Base-by-base conservation (phyloP, 92 coral and sea anemone species). In the Epizoanthus stellaris region DNA sequence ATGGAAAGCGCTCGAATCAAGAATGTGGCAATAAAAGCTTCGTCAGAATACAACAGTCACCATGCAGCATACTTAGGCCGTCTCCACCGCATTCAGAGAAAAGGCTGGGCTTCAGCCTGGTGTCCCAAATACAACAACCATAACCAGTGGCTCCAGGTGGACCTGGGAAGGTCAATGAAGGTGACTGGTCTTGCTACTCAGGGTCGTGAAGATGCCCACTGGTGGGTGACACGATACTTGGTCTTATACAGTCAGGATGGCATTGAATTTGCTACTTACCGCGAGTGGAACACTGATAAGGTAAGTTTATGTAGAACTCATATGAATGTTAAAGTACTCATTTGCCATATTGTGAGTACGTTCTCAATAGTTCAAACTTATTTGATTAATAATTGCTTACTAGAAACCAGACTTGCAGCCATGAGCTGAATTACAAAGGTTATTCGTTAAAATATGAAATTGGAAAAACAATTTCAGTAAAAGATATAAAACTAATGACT, bases 151-250 rank as follows among this genome's bases (percentile, higher is more conserved):
- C 80, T 92, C 3, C 89, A 89, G 68, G 76, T 92, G 45, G 91
- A 92, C 58, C 58, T 92, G 52, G 84, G 86, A 59, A 80, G 72
- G 66, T 66, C 82, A 19, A 82, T 87, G 57, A 77, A 70, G 30
- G 89, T 92, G 40, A 82, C 86, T 30, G 95, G 92, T 2, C 86
- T 92, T 45, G 88, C 93, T 56, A 92, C 92, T 16, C 95, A 92
- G 61, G 95, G 93, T 4, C 69, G 91, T 9, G 61, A 63, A 70
- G 79, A 69, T n/a, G 63, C 80, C 11, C 68, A 89, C 36, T 87
- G 85, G 76, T 92, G 91, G 92, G 89, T 81, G 16, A 89, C 76
- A 49, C 76, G 69, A 17, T 92, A 86, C 67, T 20, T 70, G 77
- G 73, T 92, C 23, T 57, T 74, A 8, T 87, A 87, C 54, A 90